Conservation (phyloP, 2,113 vertebrate genomes). For the Paratilapia polleni region DNA sequence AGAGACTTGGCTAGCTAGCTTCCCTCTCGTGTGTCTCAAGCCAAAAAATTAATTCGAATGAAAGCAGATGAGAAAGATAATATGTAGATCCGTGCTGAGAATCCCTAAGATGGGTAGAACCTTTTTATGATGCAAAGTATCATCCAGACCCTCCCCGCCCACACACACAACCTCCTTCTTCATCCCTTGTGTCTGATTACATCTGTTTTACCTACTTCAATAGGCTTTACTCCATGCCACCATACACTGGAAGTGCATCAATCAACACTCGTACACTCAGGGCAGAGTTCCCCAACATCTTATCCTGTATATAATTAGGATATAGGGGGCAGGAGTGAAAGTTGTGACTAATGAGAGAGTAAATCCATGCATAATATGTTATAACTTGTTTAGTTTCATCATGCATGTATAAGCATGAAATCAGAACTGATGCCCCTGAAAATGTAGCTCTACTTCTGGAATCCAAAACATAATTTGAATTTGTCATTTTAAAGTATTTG, state of each 20-base stretch:
- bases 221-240: slow-evolving; percentile 54
- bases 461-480: slow-evolving; percentile 34
- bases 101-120: slow-evolving; percentile 61
- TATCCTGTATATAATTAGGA: slow-evolving; percentile 19
- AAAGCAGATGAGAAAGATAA: slow-evolving; percentile 72
- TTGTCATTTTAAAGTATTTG: slow-evolving; percentile 38
- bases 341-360: slow-evolving; percentile 16
- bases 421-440: slow-evolving; percentile 19
- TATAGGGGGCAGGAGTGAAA: neutral
- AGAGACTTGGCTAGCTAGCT: slow-evolving; percentile 33
- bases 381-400: slow-evolving; percentile 46
- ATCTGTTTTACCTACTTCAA: slow-evolving; percentile 72
- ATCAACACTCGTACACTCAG: slow-evolving; percentile 13
- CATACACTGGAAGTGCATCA: slow-evolving; percentile 38
- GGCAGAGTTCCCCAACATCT: slow-evolving; percentile 22
- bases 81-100: slow-evolving; percentile 71
- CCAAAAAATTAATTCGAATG: slow-evolving; percentile 70
- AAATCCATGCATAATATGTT: slow-evolving; percentile 26
- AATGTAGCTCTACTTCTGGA: slow-evolving; percentile 21
- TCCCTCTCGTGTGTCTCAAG: slow-evolving; percentile 35
- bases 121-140: slow-evolving; percentile 76
- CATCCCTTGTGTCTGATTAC: slow-evolving; percentile 74
- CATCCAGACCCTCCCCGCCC: slow-evolving; percentile 47
- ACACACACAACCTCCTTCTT: slow-evolving; percentile 48
- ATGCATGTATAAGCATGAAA: slow-evolving; percentile 28